Base-by-base conservation (phyloP, 2,113 vertebrate genomes). In the Scomber scombrus region DNA sequence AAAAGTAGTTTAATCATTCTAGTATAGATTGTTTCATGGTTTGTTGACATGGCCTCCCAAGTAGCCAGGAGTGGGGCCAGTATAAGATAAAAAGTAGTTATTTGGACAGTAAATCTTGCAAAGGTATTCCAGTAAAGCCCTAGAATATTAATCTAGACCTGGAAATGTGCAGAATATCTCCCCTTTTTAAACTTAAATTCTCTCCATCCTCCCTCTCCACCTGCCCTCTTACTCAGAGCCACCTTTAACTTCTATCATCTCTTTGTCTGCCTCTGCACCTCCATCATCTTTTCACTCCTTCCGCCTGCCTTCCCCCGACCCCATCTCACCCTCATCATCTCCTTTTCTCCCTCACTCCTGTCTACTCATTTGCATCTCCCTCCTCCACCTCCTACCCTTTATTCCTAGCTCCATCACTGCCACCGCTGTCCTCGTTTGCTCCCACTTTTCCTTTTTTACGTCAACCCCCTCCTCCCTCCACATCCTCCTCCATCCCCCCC, bases 391-490 rank as follows among this genome's bases (percentile, higher is more conserved):
- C 34, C 9, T 45, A 21, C 31, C 57, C 52, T 57, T 18, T 40
- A 2, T 26, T 26, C 23, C 23, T 26, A 26, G 23, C 23, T 26
- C 63, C 51, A 82, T 75, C 77, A 66, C 54, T 49, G 64, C n/a
- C 50, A 65, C 12, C 11, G 15, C 40, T 78, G 71, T 84, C 75
- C 85, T 84, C 3, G 0, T 56, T 60, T 79, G 47, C 62, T 73
- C 82, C 66, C 34, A 23, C 65, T 75, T 34, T 52, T n/a, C 34
- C 46, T 83, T 43, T 43, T 63, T 72, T 21, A 61, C 29, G 46
- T 65, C 71, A 16, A 31, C 6, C 11, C 69, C 29, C 14, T 13
- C 40, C 2, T n/a, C 15, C 29, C 19, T 11, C 52, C 52, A 23
- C 58, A 50, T 26, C 43, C 51, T 65, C 74, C 19, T 16, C 19